phyloP scores from a whole-genome alignment of 1,140 invertebrate genomes.

The Trichonephila inaurata region DNA sequence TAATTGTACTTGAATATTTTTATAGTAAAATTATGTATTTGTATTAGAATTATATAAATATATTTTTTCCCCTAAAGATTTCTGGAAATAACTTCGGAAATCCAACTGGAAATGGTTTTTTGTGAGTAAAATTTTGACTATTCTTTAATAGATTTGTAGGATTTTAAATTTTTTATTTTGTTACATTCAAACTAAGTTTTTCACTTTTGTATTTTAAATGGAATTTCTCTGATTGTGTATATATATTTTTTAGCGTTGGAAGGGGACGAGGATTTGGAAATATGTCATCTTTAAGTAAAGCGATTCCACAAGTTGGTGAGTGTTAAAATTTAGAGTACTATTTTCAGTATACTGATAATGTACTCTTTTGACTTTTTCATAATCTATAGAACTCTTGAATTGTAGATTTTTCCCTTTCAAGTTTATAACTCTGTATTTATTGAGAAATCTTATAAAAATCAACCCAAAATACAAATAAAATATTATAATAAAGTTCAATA shows the following conservation, averaged over 20 bases:
- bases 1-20: too few species aligned
- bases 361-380: too few species aligned
- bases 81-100: not conserved
- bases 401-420: too few species aligned
- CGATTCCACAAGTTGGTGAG: conserved; percentile 59
- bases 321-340: not conserved
- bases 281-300: conserved; percentile 31
- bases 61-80: not conserved
- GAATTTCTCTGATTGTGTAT: not conserved
- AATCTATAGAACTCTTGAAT: too few species aligned
- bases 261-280: conserved; percentile 64
- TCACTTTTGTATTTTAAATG: not conserved
- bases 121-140: not conserved
- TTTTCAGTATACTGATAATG: too few species aligned
- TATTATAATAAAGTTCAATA: too few species aligned
- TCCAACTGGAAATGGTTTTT: not conserved
- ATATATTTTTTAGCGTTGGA: conserved; percentile 46
- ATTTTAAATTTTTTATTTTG: too few species aligned
- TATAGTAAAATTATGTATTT: too few species aligned
- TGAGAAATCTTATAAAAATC: too few species aligned
- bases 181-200: not conserved
- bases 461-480: too few species aligned
- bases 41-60: too few species aligned
- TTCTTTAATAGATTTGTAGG: not conserved
- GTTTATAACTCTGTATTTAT: too few species aligned